Evolutionary conservation across 2,888 invertebrate genomes (phyloP).

Genomic region (Heliconius erato): DNA sequence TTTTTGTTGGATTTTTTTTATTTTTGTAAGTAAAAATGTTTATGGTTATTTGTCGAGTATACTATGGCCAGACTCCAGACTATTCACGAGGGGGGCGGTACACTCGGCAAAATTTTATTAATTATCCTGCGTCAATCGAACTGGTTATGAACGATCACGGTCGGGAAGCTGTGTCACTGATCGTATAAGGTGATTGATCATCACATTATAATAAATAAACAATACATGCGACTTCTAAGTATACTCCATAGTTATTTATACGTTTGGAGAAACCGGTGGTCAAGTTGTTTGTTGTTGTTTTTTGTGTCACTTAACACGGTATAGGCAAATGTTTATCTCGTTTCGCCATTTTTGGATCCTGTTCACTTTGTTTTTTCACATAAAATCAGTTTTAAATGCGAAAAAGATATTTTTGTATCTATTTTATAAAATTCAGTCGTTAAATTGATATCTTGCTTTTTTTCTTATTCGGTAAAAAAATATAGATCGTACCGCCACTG

Average conservation of each 20-base stretch:
- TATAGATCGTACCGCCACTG: conserved; percentile 72
- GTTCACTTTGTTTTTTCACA: background rate
- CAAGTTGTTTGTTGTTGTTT: background rate
- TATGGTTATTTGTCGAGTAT: no score
- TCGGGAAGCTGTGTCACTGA: background rate
- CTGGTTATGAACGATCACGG: background rate
- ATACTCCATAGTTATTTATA: background rate
- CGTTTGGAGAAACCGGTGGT: background rate
- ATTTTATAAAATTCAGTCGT: no score
- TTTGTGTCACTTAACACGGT: background rate
- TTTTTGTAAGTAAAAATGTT: no score
- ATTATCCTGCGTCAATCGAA: background rate
- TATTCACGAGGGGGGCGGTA: no score
- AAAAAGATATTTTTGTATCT: no score
- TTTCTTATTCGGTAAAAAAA: background rate
- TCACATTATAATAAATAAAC: background rate
- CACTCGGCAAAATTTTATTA: no score
- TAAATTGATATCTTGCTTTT: no score
- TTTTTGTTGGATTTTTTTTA: no score
- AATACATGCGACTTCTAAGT: background rate
- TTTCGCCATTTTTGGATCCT: background rate
- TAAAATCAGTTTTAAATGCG: background rate
- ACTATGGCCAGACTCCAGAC: no score
- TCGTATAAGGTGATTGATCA: background rate
- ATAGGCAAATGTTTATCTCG: background rate